Evolutionary conservation across 2,113 vertebrate species (phyloP), one percentile per base, ranked within the genome.

Genomic region (Clupea harengus): DNA sequence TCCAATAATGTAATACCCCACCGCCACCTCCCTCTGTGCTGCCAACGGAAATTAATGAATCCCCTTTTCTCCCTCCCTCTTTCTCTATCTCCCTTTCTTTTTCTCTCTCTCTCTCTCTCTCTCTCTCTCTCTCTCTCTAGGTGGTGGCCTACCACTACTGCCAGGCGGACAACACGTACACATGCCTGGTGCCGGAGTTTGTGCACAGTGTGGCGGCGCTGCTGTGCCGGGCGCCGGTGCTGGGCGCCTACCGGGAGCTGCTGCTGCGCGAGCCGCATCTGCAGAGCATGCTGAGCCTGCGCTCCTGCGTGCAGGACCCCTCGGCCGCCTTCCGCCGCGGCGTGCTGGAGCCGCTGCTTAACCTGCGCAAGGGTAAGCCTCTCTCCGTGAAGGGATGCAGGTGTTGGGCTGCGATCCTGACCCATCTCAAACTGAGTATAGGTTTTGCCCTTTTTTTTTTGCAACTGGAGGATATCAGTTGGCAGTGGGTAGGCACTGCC

Each of bases 141-240:
- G 98, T 99, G 0, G 97, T 99, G 89, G 98, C 98, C 0, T 99
- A 99, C 91, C 98, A 99, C 89, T 99, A 98, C 91, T 99, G 98
- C 89, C 98, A 99, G 93, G 98, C 98, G 0, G 98, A 99, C 89
- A 99, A 99, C 92, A 98, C 98, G 0, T 99, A 99, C 93, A 99
- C 98, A 0, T 99, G 98, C 86, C 95, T 99, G 3, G 98, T 99
- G 2, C 98, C 98, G 0, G 98, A 99, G 89, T 98, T 99, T 0
- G 98, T 99, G 83, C 98, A 99, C 91, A 99, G 98, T 11, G 91
- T 98, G 0, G 96, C 98, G 0, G 98, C 98, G 47, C 89, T 99
- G 85, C 95, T 99, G 25, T 99, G 98, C 90, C 95, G 98, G 87
- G 96, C 96, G 0, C 96, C 94, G 47, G 97, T 97, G 86, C 91